Evolutionary conservation across 2,113 vertebrate species (phyloP), one percentile per base, ranked within the genome.

Genomic region (Hipposideros armiger): DNA sequence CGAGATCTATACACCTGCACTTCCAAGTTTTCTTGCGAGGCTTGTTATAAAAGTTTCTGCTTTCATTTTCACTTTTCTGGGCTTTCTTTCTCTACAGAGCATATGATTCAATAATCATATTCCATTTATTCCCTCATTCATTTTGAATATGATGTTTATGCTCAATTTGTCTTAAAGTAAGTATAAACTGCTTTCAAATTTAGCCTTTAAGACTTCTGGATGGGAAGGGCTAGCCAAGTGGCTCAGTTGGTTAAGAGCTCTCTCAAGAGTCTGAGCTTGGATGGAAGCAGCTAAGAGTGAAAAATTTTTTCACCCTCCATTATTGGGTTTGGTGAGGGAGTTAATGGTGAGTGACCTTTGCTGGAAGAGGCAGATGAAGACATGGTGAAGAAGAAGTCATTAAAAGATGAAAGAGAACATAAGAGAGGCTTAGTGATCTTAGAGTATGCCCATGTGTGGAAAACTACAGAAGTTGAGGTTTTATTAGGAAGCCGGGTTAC

Each of bases 31-130:
- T 96, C 52, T 81, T 26, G 32, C 40, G 32, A 40, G 0, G 56
- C 32, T 95, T 96, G 7, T 80, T 62, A 73, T 24, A 30, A 54
- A 40, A 83, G 19, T 95, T 87, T 7, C 10, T 80, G 7, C 2
- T 24, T 64, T 93, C 52, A 45, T 78, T 97, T 93, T 81, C 22
- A 32, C 84, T 96, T 69, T 81, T 3, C 22, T 84, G 26, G 42
- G 14, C 50, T 94, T 76, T 86, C 4, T 66, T 93, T 70, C 54
- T 90, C 69, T 22, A 52, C 60, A 74, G 10, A 62, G 26, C 7
- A 72, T 36, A 32, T 84, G 16, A 54, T 93, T 14, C 36, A 72
- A 20, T 52, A 94, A 90, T 66, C 26, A 32, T 26, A 32, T 6
- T 83, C 50, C 50, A 6, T 52, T 47, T 83, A 42, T 80, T 93